Evolutionary conservation across 2,113 vertebrate genomes (phyloP), one percentile per base, ranked within the genome.

Genomic region (Sakesphorus luctuosus): DNA sequence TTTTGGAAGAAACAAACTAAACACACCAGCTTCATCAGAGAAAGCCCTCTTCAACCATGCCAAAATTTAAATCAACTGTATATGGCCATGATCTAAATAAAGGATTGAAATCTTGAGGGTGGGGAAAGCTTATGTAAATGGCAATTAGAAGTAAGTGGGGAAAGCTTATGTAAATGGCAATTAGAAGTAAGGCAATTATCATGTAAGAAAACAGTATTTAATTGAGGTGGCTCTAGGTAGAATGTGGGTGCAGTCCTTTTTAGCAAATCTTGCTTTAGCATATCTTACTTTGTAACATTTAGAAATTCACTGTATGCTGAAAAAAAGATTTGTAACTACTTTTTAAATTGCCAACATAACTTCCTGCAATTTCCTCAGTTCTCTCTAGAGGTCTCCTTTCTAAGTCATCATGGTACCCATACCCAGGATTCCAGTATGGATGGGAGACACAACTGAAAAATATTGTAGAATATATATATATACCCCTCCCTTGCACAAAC

Each of bases 371-470:
- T 66, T 81, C 67, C 50, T 74, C 10, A 47, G 44, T 77, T 93
- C 89, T 94, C 91, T 91, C 63, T 90, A 93, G 91, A 87, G 77
- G 82, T 88, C 78, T 94, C 84, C 50, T 68, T 8, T 58, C 35
- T 65, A 58, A 52, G 50, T 58, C 52, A 52, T 8, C 49, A 47
- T n/a, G 11, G 29, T 65, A 69, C 44, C 36, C 40, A 13, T 29
- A 35, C 55, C 33, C 44, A 38, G 50, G 26, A 63, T 80, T 86
- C 71, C 63, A n/a, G 26, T 43, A 52, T 13, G 26, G 25, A 50
- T 0, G 25, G 56, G 40, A 81, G 55, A 44, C 17, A 55, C 2
- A 46, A 13, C 20, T 63, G 66, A 72, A 88, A 88, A 71, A 55
- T n/a, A 52, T 5, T 66, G 44, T 29, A 90, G 65, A 66, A 72